Percentiles rank a stretch among this genome's conserved stretches.
phyloP scores from a whole-genome alignment of 2,888 invertebrate species.

The Scaptomyza flava region DNA sequence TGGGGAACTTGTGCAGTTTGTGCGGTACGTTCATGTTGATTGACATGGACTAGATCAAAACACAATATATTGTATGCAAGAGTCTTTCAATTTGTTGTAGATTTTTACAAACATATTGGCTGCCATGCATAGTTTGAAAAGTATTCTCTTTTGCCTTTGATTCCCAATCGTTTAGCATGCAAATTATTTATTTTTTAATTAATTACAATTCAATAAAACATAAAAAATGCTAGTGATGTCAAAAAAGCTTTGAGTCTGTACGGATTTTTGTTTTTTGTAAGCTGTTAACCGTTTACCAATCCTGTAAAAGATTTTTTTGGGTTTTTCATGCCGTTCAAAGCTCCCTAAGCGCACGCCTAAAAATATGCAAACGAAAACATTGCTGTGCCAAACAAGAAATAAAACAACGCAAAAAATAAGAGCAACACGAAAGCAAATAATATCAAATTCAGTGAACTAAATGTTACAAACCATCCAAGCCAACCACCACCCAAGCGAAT shows the following conservation, averaged over 20 bases:
- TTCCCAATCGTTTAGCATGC: not conserved
- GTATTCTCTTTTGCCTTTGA: not conserved
- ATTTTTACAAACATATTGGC: not conserved
- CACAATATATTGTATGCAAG: not conserved
- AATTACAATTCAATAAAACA: slow-evolving; percentile 8
- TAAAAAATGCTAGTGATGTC: slow-evolving; percentile 1
- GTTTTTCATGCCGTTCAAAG: slow-evolving; percentile 32
- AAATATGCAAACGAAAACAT: slow-evolving; percentile 49
- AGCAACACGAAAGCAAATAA: slow-evolving; percentile 23
- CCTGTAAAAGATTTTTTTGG: slow-evolving; percentile 19
- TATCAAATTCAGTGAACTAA: slow-evolving; percentile 37
- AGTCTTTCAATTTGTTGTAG: not conserved
- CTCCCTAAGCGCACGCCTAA: slow-evolving; percentile 14
- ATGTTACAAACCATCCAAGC: not conserved
- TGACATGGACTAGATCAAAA: slow-evolving; percentile 1
- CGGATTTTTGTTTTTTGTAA: slow-evolving; percentile 16
- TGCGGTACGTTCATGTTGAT: not conserved
- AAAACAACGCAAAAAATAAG: slow-evolving; percentile 17
- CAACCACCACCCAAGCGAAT: slow-evolving; percentile 5
- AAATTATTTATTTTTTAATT: not conserved
- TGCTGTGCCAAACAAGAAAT: slow-evolving; percentile 15
- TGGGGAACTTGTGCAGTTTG: not conserved
- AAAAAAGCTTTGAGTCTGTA: slow-evolving; percentile 8
- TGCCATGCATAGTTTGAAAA: not conserved
- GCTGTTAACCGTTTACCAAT: slow-evolving; percentile 6